Conservation (phyloP, 2,113 vertebrate genomes). For the Prunella himalayana region DNA sequence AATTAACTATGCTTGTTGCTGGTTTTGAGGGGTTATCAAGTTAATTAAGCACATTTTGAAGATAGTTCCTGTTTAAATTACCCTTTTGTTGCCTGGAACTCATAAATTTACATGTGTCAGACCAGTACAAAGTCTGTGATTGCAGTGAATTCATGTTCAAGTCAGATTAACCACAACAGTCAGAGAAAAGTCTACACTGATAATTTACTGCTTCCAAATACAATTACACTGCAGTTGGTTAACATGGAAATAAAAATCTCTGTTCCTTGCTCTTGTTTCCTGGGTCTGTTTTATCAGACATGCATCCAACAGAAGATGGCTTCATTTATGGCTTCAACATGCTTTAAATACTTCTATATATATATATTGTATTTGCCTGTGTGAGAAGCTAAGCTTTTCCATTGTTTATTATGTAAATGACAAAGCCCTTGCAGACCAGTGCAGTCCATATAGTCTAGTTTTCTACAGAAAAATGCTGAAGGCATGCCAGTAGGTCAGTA, state of each 20-base stretch:
- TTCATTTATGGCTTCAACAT: background rate
- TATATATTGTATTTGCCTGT: background rate
- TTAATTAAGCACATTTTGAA: background rate
- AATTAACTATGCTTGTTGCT: background rate
- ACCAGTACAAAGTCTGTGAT: background rate
- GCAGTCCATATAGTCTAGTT: fast-evolving
- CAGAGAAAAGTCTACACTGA: background rate
- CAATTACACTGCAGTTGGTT: background rate
- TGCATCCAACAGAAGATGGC: background rate
- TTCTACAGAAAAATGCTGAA: background rate
- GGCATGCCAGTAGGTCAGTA: background rate
- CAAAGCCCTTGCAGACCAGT: background rate
- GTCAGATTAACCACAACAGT: background rate
- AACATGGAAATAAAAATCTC: background rate
- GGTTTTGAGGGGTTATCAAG: background rate
- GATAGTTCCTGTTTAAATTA: background rate
- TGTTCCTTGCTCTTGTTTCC: background rate
- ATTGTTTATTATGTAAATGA: background rate
- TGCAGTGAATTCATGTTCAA: background rate
- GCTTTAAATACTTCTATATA: background rate
- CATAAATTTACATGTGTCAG: background rate
- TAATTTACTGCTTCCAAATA: background rate
- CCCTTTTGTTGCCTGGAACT: background rate
- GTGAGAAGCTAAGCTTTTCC: background rate
- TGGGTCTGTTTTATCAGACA: background rate